Conservation (phyloP, 2,888 invertebrate genomes). For the Trichopoda pennipes region DNA sequence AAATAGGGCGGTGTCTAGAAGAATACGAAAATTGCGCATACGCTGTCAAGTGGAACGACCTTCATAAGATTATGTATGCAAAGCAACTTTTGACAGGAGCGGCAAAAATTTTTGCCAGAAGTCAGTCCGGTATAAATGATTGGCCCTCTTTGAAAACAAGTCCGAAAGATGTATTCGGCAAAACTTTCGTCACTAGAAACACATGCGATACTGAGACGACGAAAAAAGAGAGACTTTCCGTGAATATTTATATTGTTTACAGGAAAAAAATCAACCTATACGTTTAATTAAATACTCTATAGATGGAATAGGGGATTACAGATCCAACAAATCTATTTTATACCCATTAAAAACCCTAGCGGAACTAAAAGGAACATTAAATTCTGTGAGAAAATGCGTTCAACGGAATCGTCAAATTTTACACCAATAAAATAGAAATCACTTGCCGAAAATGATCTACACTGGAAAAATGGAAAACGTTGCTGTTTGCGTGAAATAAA, state of each 20-base stretch:
- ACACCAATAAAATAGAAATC: too few species aligned
- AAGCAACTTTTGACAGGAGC: not conserved
- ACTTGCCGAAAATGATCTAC: too few species aligned
- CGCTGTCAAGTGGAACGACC: too few species aligned
- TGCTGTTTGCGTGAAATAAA: too few species aligned
- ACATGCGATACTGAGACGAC: not conserved
- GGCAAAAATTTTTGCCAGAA: conserved; percentile 8
- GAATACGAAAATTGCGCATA: too few species aligned
- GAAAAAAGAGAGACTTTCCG: not conserved
- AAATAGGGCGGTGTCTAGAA: too few species aligned
- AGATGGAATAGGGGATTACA: not conserved
- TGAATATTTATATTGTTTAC: not conserved
- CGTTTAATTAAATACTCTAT: not conserved
- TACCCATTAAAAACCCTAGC: too few species aligned
- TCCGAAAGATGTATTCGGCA: not conserved
- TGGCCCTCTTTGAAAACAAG: not conserved
- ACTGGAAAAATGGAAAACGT: too few species aligned
- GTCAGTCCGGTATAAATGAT: not conserved
- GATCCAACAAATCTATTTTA: not conserved
- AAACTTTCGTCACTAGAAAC: not conserved
- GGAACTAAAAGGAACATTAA: too few species aligned
- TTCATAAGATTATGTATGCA: too few species aligned
- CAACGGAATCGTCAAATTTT: too few species aligned
- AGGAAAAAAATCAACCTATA: not conserved
- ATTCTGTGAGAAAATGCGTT: too few species aligned